Evolutionary conservation across 2,797 vertebrate genomes (phyloP), one percentile per base, ranked within the genome.

Genomic region (Synanceia verrucosa): DNA sequence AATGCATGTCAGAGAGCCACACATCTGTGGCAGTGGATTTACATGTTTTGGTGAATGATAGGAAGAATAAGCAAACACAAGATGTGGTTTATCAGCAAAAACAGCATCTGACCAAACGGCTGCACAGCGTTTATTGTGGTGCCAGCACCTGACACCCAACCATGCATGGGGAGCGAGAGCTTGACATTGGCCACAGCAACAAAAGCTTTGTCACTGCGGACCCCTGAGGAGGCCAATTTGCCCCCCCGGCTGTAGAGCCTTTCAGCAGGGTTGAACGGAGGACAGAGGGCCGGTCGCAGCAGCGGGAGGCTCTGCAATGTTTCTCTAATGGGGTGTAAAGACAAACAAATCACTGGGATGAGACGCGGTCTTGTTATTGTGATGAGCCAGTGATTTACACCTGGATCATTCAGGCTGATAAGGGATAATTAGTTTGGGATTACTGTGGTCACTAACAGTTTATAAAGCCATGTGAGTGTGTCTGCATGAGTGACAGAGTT

Each of bases 311-410:
- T 83, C 33, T 0, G 74, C 92, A 87, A 36, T 92, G 89, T 92
- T 90, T 88, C 86, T 83, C 81, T 91, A 89, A 89, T 69, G 44
- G 88, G 85, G 91, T 89, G 90, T 88, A 87, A 92, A 92, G 91
- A 92, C 89, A 90, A 92, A 92, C 91, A 91, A 90, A 91, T 92
- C 84, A 90, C 80, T 65, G 51, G 82, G 81, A 87, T 83, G 77
- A 87, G 85, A 83, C 43, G 1, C 39, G 61, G 61, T 31, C 61
- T 79, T 85, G 84, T 86, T 83, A 31, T 83, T 86, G 81, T 79
- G 85, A 90, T 76, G 70, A 87, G 84, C 76, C 66, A 39, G 76
- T 72, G 85, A 90, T 89, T 91, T 89, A 91, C 87, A 90, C 86
- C 87, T 88, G 89, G 87, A 86, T 86, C 70, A 81, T 65, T 84